Evolutionary conservation across 2,888 invertebrate genomes (phyloP).

Genomic region (Schrankia costaestrigalis): DNA sequence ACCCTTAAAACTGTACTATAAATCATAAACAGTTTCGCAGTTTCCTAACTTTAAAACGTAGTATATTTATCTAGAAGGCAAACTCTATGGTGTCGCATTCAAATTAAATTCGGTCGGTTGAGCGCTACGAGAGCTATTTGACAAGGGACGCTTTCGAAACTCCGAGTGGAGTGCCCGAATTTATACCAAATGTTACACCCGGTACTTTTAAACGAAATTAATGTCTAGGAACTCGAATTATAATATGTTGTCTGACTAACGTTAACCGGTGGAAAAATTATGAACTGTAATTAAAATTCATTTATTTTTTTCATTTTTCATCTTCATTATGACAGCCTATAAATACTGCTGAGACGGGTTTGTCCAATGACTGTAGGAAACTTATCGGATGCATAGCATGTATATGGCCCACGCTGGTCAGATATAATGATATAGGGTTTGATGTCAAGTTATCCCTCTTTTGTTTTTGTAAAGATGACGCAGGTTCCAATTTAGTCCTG

Average conservation of each 20-base stretch:
- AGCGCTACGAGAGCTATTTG: constrained; percentile 32
- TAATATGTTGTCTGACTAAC: constrained; percentile 19
- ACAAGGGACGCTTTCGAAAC: constrained; percentile 32
- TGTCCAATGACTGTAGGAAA: no score
- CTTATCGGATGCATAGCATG: no score
- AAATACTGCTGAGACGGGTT: no score
- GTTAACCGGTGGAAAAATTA: constrained; percentile 6
- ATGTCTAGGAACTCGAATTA: constrained; percentile 30
- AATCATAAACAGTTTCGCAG: constrained; percentile 23
- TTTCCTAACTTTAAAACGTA: constrained; percentile 20
- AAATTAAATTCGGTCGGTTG: constrained; percentile 41
- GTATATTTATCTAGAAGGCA: constrained; percentile 18
- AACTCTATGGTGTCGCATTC: constrained; percentile 16
- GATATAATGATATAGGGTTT: no score
- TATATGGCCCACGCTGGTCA: no score
- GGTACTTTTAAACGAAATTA: constrained; percentile 33
- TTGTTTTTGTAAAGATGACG: no score
- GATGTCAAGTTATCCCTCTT: no score
- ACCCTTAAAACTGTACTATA: constrained; percentile 24
- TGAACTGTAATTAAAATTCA: no score
- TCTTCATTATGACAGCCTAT: no score
- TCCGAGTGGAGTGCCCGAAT: constrained; percentile 21
- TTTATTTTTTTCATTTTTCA: no score
- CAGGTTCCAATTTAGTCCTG: no score
- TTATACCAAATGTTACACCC: constrained; percentile 31